Evolutionary conservation across 1,140 invertebrate genomes (phyloP).

Genomic region (Schlechtendalia chinensis): DNA sequence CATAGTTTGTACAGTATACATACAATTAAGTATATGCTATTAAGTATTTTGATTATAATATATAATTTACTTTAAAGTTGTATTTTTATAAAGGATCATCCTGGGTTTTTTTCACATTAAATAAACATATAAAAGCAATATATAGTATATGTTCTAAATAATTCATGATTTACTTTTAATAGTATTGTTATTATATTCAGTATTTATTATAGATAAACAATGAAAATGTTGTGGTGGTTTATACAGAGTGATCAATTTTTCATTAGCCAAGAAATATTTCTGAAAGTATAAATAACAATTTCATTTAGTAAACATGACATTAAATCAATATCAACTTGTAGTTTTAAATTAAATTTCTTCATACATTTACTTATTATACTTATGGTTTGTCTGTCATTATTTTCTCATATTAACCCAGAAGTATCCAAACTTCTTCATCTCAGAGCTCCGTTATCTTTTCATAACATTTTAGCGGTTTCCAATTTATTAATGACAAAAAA

Average conservation of each 20-base stretch:
- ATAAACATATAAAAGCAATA: not conserved
- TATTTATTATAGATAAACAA: not conserved
- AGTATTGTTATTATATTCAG: not conserved
- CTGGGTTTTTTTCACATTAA: not conserved
- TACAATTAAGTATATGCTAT: not conserved
- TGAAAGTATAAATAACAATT: not conserved
- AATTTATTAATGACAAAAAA: too few relatives aligned
- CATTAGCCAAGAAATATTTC: not conserved
- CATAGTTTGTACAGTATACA: conserved; percentile 7
- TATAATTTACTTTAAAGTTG: not conserved
- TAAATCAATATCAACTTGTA: too few relatives aligned
- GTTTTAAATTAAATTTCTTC: too few relatives aligned
- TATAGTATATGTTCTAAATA: not conserved
- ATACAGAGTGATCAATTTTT: not conserved
- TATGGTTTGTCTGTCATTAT: too few relatives aligned
- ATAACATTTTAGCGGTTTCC: too few relatives aligned
- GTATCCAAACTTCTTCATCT: too few relatives aligned
- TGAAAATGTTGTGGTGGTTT: not conserved
- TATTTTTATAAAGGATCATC: conserved; percentile 3
- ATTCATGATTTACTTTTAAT: not conserved
- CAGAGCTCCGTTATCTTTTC: too few relatives aligned
- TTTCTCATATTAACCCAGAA: too few relatives aligned
- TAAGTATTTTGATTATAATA: not conserved
- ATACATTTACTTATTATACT: too few relatives aligned
- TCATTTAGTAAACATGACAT: too few relatives aligned